Percentiles rank a stretch among this genome's conserved stretches.
Evolutionary conservation across 2,113 vertebrate genomes (phyloP).

Genomic region (Psephotus haematonotus): DNA sequence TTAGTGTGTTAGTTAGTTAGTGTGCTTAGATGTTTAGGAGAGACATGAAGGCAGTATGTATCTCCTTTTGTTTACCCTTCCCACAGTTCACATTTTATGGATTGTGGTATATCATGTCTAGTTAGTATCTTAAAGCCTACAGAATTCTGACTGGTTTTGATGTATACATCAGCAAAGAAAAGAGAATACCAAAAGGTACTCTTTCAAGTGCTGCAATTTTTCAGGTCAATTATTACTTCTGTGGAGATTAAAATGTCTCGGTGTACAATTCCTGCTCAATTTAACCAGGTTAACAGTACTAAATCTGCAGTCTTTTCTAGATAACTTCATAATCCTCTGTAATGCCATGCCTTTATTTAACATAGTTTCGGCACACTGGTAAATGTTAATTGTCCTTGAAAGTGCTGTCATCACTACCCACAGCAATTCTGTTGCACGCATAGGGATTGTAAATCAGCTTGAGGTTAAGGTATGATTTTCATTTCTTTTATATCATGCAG

Average conservation of each 20-base stretch:
- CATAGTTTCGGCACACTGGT: background rate
- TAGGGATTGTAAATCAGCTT: background rate
- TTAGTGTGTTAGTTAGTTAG: background rate
- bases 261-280: background rate
- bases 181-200: background rate
- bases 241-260: background rate
- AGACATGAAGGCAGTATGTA: background rate
- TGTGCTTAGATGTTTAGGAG: background rate
- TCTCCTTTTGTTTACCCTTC: background rate
- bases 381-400: background rate
- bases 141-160: background rate
- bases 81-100: background rate
- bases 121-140: background rate
- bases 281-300: conserved; percentile 16
- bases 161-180: background rate
- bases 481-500: background rate
- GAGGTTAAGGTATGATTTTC: background rate
- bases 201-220: background rate
- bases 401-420: background rate
- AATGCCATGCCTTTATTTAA: background rate
- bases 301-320: background rate
- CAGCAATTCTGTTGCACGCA: accelerated
- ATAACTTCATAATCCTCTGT: background rate
- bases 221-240: conserved; percentile 19
- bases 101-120: background rate